Percentiles rank a stretch among this genome's conserved stretches.
Evolutionary conservation across 2,113 vertebrate genomes (phyloP).

Genomic region (Sorex fumeus): DNA sequence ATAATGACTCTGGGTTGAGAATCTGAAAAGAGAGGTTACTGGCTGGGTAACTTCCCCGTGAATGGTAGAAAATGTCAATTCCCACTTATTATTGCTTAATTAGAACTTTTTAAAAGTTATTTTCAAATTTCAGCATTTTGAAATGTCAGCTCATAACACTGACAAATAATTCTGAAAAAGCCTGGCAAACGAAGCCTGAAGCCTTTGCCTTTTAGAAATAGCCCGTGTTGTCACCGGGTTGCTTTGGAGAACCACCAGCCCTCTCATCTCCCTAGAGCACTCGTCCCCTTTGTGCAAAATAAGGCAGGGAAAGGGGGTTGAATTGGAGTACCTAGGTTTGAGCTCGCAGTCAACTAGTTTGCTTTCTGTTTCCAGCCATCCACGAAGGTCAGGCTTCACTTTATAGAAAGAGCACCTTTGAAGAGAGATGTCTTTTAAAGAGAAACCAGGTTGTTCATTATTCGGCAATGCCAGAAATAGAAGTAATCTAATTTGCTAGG

Average conservation of each 20-base stretch:
- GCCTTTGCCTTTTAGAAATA: constrained; percentile 61
- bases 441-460: constrained; percentile 25
- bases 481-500: constrained; percentile 55
- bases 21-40: constrained; percentile 67
- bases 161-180: constrained; percentile 62
- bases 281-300: background rate
- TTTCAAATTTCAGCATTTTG: constrained; percentile 82
- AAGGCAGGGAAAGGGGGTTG: constrained; percentile 41
- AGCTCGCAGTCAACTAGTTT: constrained; percentile 10
- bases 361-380: constrained; percentile 40
- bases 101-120: constrained; percentile 76
- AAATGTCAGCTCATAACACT: constrained; percentile 79
- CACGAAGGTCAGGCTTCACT: background rate
- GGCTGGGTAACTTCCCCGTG: constrained; percentile 48
- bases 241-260: constrained; percentile 56
- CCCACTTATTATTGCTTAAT: constrained; percentile 81
- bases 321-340: constrained; percentile 1
- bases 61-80: constrained; percentile 81
- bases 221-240: background rate
- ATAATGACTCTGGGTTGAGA: constrained; percentile 39
- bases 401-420: constrained; percentile 76
- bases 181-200: constrained; percentile 48
- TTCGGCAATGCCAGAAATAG: constrained; percentile 30
- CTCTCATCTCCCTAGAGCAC: constrained; percentile 58
- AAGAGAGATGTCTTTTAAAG: constrained; percentile 51